phyloP scores from a whole-genome alignment of 2,113 vertebrate species.

The Tapirus terrestris region DNA sequence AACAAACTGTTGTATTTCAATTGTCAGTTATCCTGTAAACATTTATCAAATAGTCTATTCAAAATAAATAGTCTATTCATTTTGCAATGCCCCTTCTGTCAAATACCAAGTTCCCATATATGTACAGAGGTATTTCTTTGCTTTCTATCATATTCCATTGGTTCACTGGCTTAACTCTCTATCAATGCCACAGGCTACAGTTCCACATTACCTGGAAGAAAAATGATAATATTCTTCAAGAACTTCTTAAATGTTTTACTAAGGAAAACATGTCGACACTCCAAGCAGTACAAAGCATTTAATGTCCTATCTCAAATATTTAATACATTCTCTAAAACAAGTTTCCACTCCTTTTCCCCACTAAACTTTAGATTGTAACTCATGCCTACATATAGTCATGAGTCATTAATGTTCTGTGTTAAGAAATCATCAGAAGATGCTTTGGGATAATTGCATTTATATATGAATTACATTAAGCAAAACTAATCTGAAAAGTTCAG shows the following conservation, averaged over 20 bases:
- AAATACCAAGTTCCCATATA: background rate
- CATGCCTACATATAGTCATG: background rate
- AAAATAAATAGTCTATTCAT: background rate
- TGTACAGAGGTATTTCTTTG: background rate
- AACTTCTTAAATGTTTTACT: background rate
- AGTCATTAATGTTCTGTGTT: background rate
- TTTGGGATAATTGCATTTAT: constrained; percentile 34
- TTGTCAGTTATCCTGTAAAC: background rate
- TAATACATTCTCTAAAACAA: background rate
- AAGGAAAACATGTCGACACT: background rate
- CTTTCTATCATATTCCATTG: background rate
- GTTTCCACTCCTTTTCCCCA: background rate
- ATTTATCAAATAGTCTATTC: background rate
- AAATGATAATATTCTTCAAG: background rate
- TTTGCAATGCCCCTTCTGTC: background rate
- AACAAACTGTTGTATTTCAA: background rate
- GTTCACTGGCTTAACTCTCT: background rate
- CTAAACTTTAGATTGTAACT: background rate
- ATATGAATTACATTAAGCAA: constrained; percentile 57
- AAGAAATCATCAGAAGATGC: constrained; percentile 37
- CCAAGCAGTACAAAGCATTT: background rate
- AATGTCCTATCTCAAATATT: background rate
- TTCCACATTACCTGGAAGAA: background rate
- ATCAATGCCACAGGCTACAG: background rate
- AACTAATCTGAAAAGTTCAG: background rate